Evolutionary conservation across 2,888 invertebrate genomes (phyloP), one percentile per base, ranked within the genome.

Genomic region (Tachystola acroxantha): DNA sequence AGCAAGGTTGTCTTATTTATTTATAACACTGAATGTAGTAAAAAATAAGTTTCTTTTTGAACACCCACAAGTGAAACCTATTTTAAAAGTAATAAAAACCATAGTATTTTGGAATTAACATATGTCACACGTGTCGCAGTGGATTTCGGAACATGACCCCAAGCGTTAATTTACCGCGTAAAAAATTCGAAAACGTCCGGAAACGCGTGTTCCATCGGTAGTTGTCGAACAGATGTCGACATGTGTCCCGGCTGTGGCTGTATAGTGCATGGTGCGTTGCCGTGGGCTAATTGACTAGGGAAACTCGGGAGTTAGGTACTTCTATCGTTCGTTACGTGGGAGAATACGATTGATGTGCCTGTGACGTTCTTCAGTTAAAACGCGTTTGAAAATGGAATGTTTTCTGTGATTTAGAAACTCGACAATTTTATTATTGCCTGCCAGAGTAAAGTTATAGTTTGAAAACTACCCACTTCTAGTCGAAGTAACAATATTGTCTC

Each of bases 221-320:
- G 70, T 73, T 61, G 69, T 71, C 66, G 74, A 82, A 80, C 85
- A 84, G 75, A 84, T 85, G 84, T 81, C 76, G 78, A 82, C 82
- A 82, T 80, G 72, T 81, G 82, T 78, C 74, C 70, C n/a, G 10
- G 19, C 9, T n/a, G 11, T 32, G 32, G 22, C 32, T 22, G 32
- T 22, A 12, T 22, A 10, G 20, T 10, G 11, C n/a, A n/a, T 10
- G 19, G 32, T 22, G 22, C 32, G 13, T 24, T 60, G 64, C 68
- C 66, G 62, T 63, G 51, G 64, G 68, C 71, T 81, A 81, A 82
- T 82, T 84, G 78, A 74, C 75, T 79, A 32, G 32, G 25, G 24
- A 13, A 33, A 24, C 20, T 32, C 22, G n/a, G 22, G 22, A 33
- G 10, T 31, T 50, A 50, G 49, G 27, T n/a, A n/a, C n/a, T n/a